Evolutionary conservation across 2,113 vertebrate genomes (phyloP).

Genomic region (Stictonetta naevosa): DNA sequence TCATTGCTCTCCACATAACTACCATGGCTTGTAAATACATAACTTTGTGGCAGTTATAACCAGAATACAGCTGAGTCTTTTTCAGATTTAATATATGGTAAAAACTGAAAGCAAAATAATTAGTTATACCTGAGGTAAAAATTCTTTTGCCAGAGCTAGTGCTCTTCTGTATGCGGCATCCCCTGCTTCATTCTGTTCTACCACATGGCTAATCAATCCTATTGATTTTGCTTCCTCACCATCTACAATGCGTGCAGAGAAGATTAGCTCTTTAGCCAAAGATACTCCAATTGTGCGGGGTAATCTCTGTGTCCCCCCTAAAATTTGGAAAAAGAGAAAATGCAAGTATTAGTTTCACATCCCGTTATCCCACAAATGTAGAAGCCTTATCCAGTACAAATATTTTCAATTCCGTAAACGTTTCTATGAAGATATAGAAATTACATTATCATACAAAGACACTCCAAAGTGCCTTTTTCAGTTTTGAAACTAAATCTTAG

Average conservation of each 20-base stretch:
- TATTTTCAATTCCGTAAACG: neutral
- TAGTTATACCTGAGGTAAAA: conserved; percentile 90
- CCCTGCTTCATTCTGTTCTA: conserved; percentile 90
- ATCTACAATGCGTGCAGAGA: conserved; percentile 88
- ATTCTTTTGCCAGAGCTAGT: conserved; percentile 89
- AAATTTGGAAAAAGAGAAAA: conserved; percentile 20
- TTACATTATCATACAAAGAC: neutral
- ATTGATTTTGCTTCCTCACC: conserved; percentile 87
- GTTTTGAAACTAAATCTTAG: neutral
- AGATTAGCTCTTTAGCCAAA: conserved; percentile 95
- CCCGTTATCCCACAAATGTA: neutral
- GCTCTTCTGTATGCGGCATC: conserved; percentile 94
- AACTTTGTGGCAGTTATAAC: neutral
- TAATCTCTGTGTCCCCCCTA: conserved; percentile 95
- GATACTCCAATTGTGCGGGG: conserved; percentile 89
- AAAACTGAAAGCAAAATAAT: neutral
- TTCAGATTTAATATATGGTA: neutral
- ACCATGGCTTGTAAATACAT: neutral
- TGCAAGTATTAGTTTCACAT: neutral
- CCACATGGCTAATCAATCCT: conserved; percentile 89
- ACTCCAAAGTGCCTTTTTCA: neutral
- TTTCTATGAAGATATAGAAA: neutral
- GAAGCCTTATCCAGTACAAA: neutral
- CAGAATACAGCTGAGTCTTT: neutral
- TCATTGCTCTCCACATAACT: neutral